Evolutionary conservation across 2,797 vertebrate genomes (phyloP).

Genomic region (Rhadinocentrus ornatus): DNA sequence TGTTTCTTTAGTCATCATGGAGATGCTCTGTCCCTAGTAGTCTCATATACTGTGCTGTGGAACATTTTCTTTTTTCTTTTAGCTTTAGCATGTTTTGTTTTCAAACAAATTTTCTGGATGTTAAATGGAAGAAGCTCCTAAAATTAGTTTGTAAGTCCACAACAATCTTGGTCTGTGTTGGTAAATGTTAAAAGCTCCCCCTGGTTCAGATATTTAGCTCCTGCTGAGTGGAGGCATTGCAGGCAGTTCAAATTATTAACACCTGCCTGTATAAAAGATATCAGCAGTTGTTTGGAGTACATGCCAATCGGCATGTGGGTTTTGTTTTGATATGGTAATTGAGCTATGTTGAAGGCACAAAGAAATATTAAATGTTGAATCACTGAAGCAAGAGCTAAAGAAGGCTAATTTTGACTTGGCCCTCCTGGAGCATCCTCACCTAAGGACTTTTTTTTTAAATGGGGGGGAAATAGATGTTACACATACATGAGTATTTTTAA

Average conservation of each 20-base stretch:
- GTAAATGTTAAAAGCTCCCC: slow-evolving; percentile 39
- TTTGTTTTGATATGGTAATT: slow-evolving; percentile 70
- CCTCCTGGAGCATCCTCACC: background rate
- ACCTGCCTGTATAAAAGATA: slow-evolving; percentile 57
- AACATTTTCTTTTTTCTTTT: background rate
- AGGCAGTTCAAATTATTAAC: slow-evolving; percentile 61
- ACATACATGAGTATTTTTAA: background rate
- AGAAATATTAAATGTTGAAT: slow-evolving; percentile 28
- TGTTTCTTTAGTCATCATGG: background rate
- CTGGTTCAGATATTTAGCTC: slow-evolving; percentile 50
- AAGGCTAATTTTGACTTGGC: slow-evolving; percentile 11
- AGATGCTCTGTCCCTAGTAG: background rate
- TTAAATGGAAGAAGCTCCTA: slow-evolving; percentile 20
- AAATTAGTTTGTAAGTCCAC: slow-evolving; percentile 39
- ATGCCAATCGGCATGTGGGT: slow-evolving; percentile 57
- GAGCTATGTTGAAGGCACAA: slow-evolving; percentile 33
- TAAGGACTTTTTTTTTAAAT: background rate
- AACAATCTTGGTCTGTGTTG: slow-evolving; percentile 34
- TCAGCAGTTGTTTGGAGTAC: slow-evolving; percentile 62
- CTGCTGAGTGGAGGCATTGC: slow-evolving; percentile 70
- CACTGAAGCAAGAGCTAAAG: slow-evolving; percentile 16
- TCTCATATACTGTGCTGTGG: background rate
- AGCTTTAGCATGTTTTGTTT: background rate
- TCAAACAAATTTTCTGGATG: slow-evolving; percentile 24
- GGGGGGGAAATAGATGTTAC: background rate